Conservation (phyloP, 2,797 vertebrate genomes). For the Enteromius argenteus region DNA sequence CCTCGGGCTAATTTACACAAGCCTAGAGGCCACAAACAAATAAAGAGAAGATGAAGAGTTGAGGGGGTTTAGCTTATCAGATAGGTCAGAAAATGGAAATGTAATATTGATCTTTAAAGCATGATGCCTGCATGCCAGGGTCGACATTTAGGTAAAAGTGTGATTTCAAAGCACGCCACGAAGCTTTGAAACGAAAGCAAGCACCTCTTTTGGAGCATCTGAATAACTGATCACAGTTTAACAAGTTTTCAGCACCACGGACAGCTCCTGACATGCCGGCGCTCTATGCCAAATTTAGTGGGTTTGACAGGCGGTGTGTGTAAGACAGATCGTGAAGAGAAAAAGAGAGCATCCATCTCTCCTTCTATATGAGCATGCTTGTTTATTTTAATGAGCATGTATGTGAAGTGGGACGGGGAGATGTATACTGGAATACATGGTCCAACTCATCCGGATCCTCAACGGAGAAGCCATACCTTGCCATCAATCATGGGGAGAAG, state of each 20-base stretch:
- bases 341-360: constrained; percentile 44
- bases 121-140: background rate
- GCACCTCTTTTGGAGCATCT: constrained; percentile 18
- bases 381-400: constrained; percentile 56
- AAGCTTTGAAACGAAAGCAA: constrained; percentile 31
- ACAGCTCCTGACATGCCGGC: constrained; percentile 11
- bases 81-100: constrained; percentile 40
- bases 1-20: constrained; percentile 52
- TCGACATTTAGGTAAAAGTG: constrained; percentile 24
- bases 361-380: constrained; percentile 36
- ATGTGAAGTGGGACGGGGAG: constrained; percentile 30
- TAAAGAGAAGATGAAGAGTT: constrained; percentile 25
- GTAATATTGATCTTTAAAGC: constrained; percentile 35
- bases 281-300: constrained; percentile 50
- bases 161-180: constrained; percentile 13
- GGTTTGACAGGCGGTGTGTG: constrained; percentile 33
- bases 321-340: constrained; percentile 39
- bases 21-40: constrained; percentile 32
- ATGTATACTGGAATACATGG: constrained; percentile 28
- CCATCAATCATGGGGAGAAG: constrained; percentile 56
- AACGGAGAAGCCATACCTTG: constrained; percentile 26
- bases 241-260: constrained; percentile 49
- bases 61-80: constrained; percentile 39
- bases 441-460: constrained; percentile 39
- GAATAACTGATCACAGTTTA: constrained; percentile 52